These are phyloP conservation scores for Stegophylla sp. DNA, from an alignment of 2,888 invertebrate species.

Conservation along the genomic window DNA sequence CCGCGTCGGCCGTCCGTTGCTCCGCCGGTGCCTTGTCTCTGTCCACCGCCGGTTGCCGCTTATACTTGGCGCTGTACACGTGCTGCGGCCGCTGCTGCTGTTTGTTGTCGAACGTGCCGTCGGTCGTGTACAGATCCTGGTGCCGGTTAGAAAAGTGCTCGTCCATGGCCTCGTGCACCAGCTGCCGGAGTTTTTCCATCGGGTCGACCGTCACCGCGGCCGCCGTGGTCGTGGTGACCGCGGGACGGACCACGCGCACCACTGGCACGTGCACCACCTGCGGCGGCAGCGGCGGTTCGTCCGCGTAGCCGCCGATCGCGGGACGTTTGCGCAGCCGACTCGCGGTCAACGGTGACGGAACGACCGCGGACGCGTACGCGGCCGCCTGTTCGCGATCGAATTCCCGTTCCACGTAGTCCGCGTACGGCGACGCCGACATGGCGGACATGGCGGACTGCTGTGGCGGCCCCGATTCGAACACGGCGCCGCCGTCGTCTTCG, in stretches of 20 bases:
- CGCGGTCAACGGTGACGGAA: not conserved
- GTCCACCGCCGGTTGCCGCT: constrained; percentile 18
- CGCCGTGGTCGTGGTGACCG: not conserved
- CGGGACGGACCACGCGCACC: too few species aligned
- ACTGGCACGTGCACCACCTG: not conserved
- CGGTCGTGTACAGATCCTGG: constrained; percentile 61
- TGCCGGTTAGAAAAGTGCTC: constrained; percentile 61
- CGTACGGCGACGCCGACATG: not conserved
- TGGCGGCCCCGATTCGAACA: constrained; percentile 6
- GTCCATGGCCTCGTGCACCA: constrained; percentile 57
- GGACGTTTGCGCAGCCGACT: constrained; percentile 36
- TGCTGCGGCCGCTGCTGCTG: constrained; percentile 5
- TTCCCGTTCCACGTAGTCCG: constrained; percentile 34
- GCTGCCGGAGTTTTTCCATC: constrained; percentile 28
- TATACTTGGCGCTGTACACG: constrained; percentile 41
- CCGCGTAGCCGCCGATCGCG: not conserved
- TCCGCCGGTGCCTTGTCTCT: constrained; percentile 28
- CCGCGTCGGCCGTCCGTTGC: constrained; percentile 20
- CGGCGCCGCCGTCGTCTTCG: constrained; percentile 29
- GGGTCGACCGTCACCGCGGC: constrained; percentile 1
- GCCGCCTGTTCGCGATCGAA: not conserved
- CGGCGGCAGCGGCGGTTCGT: not conserved
- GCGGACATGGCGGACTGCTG: too few species aligned
- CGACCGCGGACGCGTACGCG: constrained; percentile 3
- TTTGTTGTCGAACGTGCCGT: constrained; percentile 60